Evolutionary conservation across 2,888 invertebrate species (phyloP), one percentile per base, ranked within the genome.

Genomic region (Ecliptopera silaceata): DNA sequence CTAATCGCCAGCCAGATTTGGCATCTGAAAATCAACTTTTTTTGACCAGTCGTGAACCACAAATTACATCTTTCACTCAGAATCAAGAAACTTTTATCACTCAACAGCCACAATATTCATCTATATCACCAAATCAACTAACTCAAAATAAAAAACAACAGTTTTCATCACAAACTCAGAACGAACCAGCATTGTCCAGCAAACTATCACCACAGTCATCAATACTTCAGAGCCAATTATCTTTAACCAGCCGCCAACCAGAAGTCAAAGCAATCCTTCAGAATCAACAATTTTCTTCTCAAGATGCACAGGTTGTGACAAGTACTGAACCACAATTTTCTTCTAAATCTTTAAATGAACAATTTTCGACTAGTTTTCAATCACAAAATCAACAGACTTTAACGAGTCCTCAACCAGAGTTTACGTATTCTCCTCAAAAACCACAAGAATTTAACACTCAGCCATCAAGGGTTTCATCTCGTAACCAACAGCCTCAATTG

Each of bases 71-170:
- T 12, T 12, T 39, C 3, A 1, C 26, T 17, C 47, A 12, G 17
- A 50, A 44, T 13, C 47, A 39, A 36, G 46, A 15, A 32, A 46
- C 41, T 12, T 17, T 13, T 0, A 52, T 1, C 2, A 44, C 17
- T 29, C 43, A 8, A 1, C 34, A 34, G 15, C 15, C 22, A 5
- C 38, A 47, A 17, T 38, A 38, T 36, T 26, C 47, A 38, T 26
- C 22, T 47, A 10, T 13, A 48, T 58, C 12, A 41, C 54, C 8
- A 17, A 52, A 44, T 11, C 46, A 38, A 34, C 54, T 26, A n/a
- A n/a, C n/a, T n/a, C n/a, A n/a, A n/a, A n/a, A n/a, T n/a, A n/a
- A 10, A 6, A 18, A 53, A 20, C 42, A 26, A 22, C 18, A 4
- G 10, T 34, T 54, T 36, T 2, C 15, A 39, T 48, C 29, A 26